Evolutionary conservation across 2,113 vertebrate genomes (phyloP).

Genomic region (Melanerpes aurifrons): DNA sequence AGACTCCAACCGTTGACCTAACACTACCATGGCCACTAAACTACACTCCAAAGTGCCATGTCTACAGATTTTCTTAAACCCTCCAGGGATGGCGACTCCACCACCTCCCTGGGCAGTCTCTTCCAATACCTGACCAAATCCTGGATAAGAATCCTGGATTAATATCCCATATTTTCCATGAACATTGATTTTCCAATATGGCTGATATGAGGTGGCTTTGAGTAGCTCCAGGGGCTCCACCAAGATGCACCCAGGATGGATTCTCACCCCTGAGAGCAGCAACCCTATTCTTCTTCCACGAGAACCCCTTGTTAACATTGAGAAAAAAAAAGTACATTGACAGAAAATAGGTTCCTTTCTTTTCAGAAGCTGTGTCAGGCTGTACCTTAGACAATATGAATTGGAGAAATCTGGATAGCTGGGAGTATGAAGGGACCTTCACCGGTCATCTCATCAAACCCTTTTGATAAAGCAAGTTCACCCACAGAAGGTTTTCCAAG

Average conservation of each 20-base stretch:
- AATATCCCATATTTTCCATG: accelerated
- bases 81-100: too few species aligned
- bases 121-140: too few species aligned
- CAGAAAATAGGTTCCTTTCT: background rate
- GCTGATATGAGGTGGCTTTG: background rate
- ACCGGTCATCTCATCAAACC: too few species aligned
- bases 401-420: too few species aligned
- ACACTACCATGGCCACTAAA: too few species aligned
- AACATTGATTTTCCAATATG: background rate
- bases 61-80: too few species aligned
- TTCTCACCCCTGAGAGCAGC: background rate
- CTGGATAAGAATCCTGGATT: background rate
- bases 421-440: too few species aligned
- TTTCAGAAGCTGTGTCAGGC: background rate
- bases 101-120: too few species aligned
- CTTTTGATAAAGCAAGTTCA: too few species aligned
- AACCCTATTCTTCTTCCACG: background rate
- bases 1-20: too few species aligned
- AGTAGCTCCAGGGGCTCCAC: background rate
- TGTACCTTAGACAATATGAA: background rate
- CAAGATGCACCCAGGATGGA: background rate
- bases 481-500: too few species aligned
- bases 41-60: too few species aligned
- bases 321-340: background rate
- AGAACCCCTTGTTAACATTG: background rate